These are phyloP conservation scores for Poeciliopsis turneri DNA, from an alignment of 2,797 vertebrate genomes.

Conservation along the genomic window DNA sequence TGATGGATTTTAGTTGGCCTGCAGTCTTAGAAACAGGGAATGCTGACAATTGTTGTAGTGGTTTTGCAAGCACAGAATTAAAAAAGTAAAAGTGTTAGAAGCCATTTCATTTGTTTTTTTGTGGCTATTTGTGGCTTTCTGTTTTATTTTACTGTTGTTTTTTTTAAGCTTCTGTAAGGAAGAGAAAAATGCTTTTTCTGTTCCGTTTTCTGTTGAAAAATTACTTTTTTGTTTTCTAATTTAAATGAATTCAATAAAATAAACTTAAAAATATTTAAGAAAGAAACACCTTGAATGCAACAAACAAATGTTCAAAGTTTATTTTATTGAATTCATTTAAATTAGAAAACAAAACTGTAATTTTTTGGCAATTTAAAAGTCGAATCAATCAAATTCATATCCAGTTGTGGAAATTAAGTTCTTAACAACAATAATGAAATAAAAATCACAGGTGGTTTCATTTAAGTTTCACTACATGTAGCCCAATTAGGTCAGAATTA, in stretches of 20 bases:
- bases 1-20: conserved; percentile 18
- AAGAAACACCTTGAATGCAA: background rate
- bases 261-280: background rate
- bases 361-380: background rate
- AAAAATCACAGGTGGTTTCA: background rate
- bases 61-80: conserved; percentile 5
- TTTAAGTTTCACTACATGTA: background rate
- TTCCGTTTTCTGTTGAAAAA: too few relatives aligned
- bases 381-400: background rate
- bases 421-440: background rate
- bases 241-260: too few relatives aligned
- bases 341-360: background rate
- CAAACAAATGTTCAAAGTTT: background rate
- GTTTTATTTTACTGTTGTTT: background rate
- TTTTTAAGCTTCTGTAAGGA: background rate
- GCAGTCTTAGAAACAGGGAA: background rate
- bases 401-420: background rate
- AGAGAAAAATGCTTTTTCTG: background rate
- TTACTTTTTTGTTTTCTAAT: too few relatives aligned
- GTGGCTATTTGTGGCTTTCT: background rate
- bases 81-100: background rate
- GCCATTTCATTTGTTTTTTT: background rate
- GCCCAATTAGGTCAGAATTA: background rate
- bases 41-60: conserved; percentile 8
- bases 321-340: background rate